A percentile compares a stretch with the other conserved stretches of the same genome.
Evolutionary conservation across 2,888 invertebrate species (phyloP).

Genomic region (Cheilosia vernalis): DNA sequence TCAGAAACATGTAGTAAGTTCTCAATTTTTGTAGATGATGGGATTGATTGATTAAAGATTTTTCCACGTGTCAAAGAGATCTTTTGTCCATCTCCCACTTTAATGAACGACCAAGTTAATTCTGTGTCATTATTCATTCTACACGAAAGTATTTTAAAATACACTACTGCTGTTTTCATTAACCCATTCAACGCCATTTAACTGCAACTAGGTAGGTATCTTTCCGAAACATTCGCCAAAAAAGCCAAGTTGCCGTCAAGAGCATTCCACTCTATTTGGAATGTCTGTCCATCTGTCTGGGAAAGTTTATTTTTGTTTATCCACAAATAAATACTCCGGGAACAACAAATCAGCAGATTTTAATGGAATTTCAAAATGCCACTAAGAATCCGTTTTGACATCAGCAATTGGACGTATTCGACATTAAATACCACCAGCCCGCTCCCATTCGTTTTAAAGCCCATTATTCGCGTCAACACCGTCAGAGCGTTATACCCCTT

Average conservation of each 20-base stretch:
- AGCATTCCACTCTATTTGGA: conserved; percentile 21
- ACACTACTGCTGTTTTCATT: background rate
- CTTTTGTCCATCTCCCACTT: too few species aligned
- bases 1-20: too few species aligned
- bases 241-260: background rate
- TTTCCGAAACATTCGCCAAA: background rate
- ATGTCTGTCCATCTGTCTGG: conserved; percentile 14
- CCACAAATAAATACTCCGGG: conserved; percentile 66
- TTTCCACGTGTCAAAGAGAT: too few species aligned
- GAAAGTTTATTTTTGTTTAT: conserved; percentile 47
- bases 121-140: too few species aligned
- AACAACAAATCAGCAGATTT: conserved; percentile 61
- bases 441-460: conserved; percentile 63
- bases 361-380: conserved; percentile 72
- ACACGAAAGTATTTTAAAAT: too few species aligned
- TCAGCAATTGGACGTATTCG: conserved; percentile 65
- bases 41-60: too few species aligned
- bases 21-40: too few species aligned
- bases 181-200: too few species aligned
- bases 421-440: conserved; percentile 51
- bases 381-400: conserved; percentile 66
- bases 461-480: conserved; percentile 64
- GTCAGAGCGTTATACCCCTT: background rate
- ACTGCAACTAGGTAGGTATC: too few species aligned
- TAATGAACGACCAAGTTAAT: too few species aligned